Base-by-base conservation (phyloP, 2,888 invertebrate genomes). In the Mimas tiliae region DNA sequence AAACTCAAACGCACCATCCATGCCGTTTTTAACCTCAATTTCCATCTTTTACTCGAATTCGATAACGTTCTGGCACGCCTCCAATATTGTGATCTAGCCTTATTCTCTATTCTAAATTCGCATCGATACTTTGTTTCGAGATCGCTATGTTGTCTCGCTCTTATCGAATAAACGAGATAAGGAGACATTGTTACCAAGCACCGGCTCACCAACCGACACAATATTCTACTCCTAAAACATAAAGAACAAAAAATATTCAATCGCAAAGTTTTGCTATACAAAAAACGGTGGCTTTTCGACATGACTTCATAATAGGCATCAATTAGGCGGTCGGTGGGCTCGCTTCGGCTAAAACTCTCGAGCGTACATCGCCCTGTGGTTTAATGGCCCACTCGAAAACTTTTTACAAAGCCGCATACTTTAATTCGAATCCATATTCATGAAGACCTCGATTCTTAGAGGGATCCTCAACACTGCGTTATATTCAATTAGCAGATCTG, bases 401-500 rank as follows among this genome's bases (percentile, higher is more conserved):
- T 82, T 74, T 85, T 89, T 84, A 83, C 85, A 85, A 80, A 85
- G 81, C 82, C 69, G 69, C 68, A 84, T 84, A 84, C 85, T 89
- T 85, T 78, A 83, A 75, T 75, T 71, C 70, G 75, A 75, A 87
- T 91, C 83, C 89, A 92, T 91, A 92, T 91, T 92, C 90, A 92
- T 91, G 89, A 88, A 78, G 71, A 68, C 76, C 27, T 77, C 72
- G 71, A 74, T 74, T 70, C 73, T 67, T 71, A 65, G 75, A 75
- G 71, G 75, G 72, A 75, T 79, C 81, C 80, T 79, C 81, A 82
- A 82, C 81, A 80, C 80, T 81, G 84, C 81, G 82, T 88, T 91
- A 90, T 87, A 90, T 92, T 90, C 89, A 91, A 92, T 93, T 92
- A 63, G 52, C 53, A 19, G 34, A 65, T 34, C 38, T 45, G 66